Conservation (phyloP, 1,140 invertebrate species). For the Drosophila jambulina region DNA sequence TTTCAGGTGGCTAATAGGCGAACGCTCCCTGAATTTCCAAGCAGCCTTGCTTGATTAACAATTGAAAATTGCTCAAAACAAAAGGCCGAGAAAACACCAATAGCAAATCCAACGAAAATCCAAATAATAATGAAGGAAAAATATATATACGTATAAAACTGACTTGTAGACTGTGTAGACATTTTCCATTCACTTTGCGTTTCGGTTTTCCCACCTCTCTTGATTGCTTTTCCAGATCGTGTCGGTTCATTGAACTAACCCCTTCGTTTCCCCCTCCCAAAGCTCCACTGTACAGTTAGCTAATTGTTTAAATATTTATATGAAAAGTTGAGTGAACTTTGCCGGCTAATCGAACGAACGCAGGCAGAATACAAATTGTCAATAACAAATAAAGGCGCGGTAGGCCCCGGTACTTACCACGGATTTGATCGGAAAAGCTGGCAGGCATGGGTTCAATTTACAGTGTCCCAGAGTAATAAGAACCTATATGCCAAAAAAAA, state of each 20-base stretch:
- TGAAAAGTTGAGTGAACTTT: slow-evolving; percentile 69
- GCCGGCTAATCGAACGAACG: slow-evolving; percentile 26
- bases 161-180: slow-evolving; percentile 68
- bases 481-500: neutral
- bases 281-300: slow-evolving; percentile 52
- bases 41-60: slow-evolving; percentile 60
- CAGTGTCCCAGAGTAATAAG: neutral
- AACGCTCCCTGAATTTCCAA: slow-evolving; percentile 65
- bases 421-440: neutral
- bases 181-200: slow-evolving; percentile 83
- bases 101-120: slow-evolving; percentile 31
- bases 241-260: slow-evolving; percentile 68
- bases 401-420: neutral
- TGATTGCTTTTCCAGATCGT: slow-evolving; percentile 74
- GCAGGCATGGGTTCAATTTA: neutral
- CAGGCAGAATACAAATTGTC: slow-evolving; percentile 61
- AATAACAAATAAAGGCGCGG: neutral
- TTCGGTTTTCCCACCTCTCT: slow-evolving; percentile 73
- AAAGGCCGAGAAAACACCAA: slow-evolving; percentile 28
- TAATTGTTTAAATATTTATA: slow-evolving; percentile 71
- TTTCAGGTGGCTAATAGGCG: slow-evolving; percentile 19
- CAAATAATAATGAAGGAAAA: slow-evolving; percentile 57
- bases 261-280: slow-evolving; percentile 18
- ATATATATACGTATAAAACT: slow-evolving; percentile 34
- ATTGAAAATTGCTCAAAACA: slow-evolving; percentile 47